Conservation (phyloP, 35 echinoderm and acorn worm species). For the Chiridota heheva region DNA sequence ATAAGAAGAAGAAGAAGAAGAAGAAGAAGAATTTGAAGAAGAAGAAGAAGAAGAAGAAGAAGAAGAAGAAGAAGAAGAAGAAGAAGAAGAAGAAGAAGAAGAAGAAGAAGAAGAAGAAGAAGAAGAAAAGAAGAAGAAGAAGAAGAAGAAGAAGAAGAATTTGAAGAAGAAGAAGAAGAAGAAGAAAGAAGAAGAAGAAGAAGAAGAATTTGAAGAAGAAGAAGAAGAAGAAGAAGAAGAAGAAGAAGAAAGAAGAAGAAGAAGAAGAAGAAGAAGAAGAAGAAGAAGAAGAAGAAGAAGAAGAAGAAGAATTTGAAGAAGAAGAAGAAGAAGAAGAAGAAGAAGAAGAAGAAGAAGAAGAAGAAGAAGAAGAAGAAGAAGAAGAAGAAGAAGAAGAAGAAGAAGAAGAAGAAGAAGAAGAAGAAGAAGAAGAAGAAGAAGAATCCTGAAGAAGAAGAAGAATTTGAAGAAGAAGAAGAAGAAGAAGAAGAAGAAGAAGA, state of each 20-base stretch:
- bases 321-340: too few relatives aligned
- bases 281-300: background rate
- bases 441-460: too few relatives aligned
- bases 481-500: too few relatives aligned
- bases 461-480: too few relatives aligned
- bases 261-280: background rate
- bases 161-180: constrained; percentile 3
- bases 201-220: too few relatives aligned
- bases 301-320: too few relatives aligned
- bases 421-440: too few relatives aligned
- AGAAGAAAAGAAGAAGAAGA: background rate
- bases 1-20: constrained; percentile 9
- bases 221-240: constrained; percentile 1
- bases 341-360: too few relatives aligned
- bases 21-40: background rate
- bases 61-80: background rate
- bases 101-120: background rate
- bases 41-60: background rate
- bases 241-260: background rate
- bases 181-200: background rate
- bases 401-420: too few relatives aligned
- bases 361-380: too few relatives aligned
- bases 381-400: too few relatives aligned
- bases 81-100: background rate
- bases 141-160: background rate